phyloP scores from a whole-genome alignment of 2,113 vertebrate species.

The Empidonax alnorum region DNA sequence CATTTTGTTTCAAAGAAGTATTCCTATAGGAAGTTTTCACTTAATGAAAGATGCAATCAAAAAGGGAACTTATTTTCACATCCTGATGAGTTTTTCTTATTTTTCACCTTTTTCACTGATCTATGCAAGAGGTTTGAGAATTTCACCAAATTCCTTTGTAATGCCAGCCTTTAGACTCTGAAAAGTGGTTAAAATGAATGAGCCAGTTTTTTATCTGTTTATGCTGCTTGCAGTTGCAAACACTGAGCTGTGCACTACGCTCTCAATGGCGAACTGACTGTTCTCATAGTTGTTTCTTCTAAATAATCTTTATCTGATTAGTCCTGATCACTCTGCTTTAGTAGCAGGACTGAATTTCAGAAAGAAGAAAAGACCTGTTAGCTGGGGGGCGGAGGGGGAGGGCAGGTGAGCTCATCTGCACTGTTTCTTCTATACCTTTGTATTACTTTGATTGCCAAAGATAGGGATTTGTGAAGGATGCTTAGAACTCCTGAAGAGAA shows the following conservation, averaged over 20 bases:
- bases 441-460: constrained; percentile 37
- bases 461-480: constrained; percentile 17
- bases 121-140: neutral
- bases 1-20: neutral
- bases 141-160: neutral
- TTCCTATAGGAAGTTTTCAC: neutral
- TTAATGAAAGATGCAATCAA: neutral
- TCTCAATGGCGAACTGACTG: neutral
- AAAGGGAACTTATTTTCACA: neutral
- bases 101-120: neutral
- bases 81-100: neutral
- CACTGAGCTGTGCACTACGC: neutral
- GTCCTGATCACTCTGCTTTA: neutral
- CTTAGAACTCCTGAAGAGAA: constrained; percentile 24
- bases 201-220: neutral
- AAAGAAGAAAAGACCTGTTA: constrained; percentile 11
- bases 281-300: neutral
- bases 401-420: neutral
- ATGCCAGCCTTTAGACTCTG: neutral
- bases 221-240: neutral
- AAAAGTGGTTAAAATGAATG: neutral
- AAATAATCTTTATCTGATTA: neutral
- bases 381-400: neutral
- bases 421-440: neutral
- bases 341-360: neutral